Base-by-base conservation (phyloP, 2,888 invertebrate species). In the Ephialtes manifestator region DNA sequence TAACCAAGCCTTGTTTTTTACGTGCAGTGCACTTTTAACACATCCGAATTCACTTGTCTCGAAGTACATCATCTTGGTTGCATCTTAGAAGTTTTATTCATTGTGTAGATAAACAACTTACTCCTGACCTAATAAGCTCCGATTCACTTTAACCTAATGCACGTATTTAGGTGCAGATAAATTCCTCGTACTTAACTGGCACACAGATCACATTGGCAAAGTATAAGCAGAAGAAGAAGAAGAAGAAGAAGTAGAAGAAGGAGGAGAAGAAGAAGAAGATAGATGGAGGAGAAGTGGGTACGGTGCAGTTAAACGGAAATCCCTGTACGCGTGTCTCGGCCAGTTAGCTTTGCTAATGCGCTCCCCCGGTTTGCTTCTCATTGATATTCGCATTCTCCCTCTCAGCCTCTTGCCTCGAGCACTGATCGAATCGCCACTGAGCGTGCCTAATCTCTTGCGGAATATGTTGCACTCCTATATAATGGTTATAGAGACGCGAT, bases 281-380 rank as follows among this genome's bases (percentile, higher is more conserved):
- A 48, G 31, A 46, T 28, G 5, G n/a, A 15, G 28, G n/a, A 71
- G 31, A 13, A 70, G 31, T 70, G 53, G 60, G 71, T 80, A 65
- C 48, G 72, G 18, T 78, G 65, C 20, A 39, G 35, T 77, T 75
- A 81, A 86, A 79, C 83, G 86, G 87, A 86, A 83, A 85, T 81
- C 68, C 83, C 80, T 75, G 68, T 65, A 63, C 88, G 79, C 79
- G 70, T 74, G 90, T 90, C 89, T 87, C 90, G 89, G 89, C 84
- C 87, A 89, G 88, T 90, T 90, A 87, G 81, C 84, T 88, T 84
- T 85, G 87, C 85, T 91, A 92, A 91, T 92, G 71, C 67, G 75
- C 70, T 70, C 74, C 55, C 60, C 63, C 43, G 18, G 63, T 31
- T 58, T 70, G 71, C 60, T 31, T 87, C 89, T 89, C 91, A 89